Conservation (phyloP, 2,888 invertebrate species). For the Leptogaster cylindrica region DNA sequence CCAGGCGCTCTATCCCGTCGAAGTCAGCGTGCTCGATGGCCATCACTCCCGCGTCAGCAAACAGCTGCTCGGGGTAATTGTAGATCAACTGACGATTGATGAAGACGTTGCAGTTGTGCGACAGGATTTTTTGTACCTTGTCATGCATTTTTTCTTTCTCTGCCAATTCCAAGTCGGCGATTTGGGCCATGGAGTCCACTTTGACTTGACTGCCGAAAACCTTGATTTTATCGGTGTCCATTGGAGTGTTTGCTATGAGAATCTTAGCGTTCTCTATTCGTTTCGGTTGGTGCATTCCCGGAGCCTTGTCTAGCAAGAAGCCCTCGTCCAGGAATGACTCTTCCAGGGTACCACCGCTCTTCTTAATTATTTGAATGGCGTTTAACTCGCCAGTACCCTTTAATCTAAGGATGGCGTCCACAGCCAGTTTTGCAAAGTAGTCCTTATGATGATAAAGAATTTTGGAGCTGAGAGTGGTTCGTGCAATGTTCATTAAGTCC, state of each 20-base stretch:
- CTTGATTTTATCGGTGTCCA: slow-evolving; percentile 99
- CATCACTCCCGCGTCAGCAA: slow-evolving; percentile 98
- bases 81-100: slow-evolving; percentile 99
- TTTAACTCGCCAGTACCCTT: slow-evolving; percentile 95
- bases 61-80: slow-evolving; percentile 99
- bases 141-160: slow-evolving; percentile 99
- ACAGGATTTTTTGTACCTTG: slow-evolving; percentile 95
- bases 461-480: slow-evolving; percentile 97
- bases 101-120: slow-evolving; percentile 95
- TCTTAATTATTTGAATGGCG: slow-evolving; percentile 98
- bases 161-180: slow-evolving; percentile 95
- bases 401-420: slow-evolving; percentile 92
- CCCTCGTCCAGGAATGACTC: slow-evolving; percentile 97
- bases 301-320: slow-evolving; percentile 95
- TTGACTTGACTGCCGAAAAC: slow-evolving; percentile 96
- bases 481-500: slow-evolving; percentile 94
- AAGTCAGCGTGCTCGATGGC: slow-evolving; percentile 99
- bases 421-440: slow-evolving; percentile 91
- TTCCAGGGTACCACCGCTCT: slow-evolving; percentile 87
- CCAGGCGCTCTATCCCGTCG: slow-evolving; percentile 97
- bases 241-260: slow-evolving; percentile 98
- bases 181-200: slow-evolving; percentile 91
- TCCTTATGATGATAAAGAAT: slow-evolving; percentile 97
- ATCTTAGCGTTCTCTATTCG: slow-evolving; percentile 91
- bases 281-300: slow-evolving; percentile 97